Evolutionary conservation across 2,113 vertebrate genomes (phyloP), one percentile per base, ranked within the genome.

Genomic region (Psettodes erumei): DNA sequence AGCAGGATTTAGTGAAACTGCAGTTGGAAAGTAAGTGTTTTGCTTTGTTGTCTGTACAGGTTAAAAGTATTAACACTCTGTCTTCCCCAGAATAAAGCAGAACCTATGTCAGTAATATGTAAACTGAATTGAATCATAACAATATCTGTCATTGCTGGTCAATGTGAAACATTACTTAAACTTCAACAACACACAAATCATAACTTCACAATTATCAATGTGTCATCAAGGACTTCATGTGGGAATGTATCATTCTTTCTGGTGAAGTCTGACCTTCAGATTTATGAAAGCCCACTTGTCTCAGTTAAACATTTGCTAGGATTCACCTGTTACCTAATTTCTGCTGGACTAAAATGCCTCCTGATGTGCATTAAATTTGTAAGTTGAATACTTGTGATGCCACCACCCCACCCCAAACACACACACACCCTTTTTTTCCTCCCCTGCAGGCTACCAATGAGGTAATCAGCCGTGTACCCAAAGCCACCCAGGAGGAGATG

Each of bases 401-500:
- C n/a, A n/a, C n/a, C n/a, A n/a, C n/a, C n/a, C n/a, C n/a, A n/a
- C n/a, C n/a, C n/a, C n/a, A n/a, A n/a, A n/a, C n/a, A n/a, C n/a
- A n/a, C n/a, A n/a, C n/a, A 13, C 15, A 4, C 1, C 9, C 10
- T 23, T 53, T 13, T 30, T 42, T 21, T 4, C 5, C 8, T 47
- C 18, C 25, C 53, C 81, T 40, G 43, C 75, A 99, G 98, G 97
- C 97, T 54, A 99, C 97, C 77, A 99, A 97, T 51, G 96, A 98
- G 64, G 95, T 98, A 64, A 95, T 98, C 56, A 74, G 94, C 8
- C 92, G 88, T 1, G 96, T 99, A 8, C 98, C 98, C 1, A 96
- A 97, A 92, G 94, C 97, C 88, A 99, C 97, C 0, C 91, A 94
- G 75, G 94, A 94, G 81, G 98, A 99, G 92, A 98, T 99, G 97